Percentiles rank a stretch among this genome's conserved stretches.
phyloP scores from a whole-genome alignment of 2,797 vertebrate species.

The Poecilia velifera region DNA sequence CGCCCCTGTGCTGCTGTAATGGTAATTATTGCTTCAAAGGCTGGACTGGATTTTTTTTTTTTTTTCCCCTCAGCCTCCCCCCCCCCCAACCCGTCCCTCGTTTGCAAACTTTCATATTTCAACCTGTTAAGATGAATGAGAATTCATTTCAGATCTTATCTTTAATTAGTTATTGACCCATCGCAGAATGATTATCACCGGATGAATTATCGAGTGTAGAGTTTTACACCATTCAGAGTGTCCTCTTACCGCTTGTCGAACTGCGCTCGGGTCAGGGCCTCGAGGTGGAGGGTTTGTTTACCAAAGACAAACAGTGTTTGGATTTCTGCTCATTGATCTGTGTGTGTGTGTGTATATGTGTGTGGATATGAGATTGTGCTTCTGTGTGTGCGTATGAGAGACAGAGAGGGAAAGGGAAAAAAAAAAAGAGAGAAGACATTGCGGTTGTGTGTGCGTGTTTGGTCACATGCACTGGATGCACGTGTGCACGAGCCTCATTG shows the following conservation, averaged over 20 bases:
- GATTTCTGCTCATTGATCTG: slow-evolving; percentile 64
- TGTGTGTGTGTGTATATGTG: slow-evolving; percentile 5
- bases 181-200: slow-evolving; percentile 38
- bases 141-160: slow-evolving; percentile 78
- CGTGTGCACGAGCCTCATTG: slow-evolving; percentile 50
- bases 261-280: slow-evolving; percentile 42
- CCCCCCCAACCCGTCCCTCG: slow-evolving; percentile 24
- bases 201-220: slow-evolving; percentile 39
- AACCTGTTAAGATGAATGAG: slow-evolving; percentile 77
- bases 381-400: neutral
- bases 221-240: slow-evolving; percentile 12
- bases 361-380: neutral
- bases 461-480: slow-evolving; percentile 6
- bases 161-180: slow-evolving; percentile 76
- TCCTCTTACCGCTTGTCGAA: slow-evolving; percentile 29
- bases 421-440: slow-evolving; percentile 9
- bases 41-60: slow-evolving; percentile 54
- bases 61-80: neutral
- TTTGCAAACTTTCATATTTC: slow-evolving; percentile 78
- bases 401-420: neutral
- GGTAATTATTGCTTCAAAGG: slow-evolving; percentile 82
- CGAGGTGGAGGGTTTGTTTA: slow-evolving; percentile 66
- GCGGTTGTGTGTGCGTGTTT: slow-evolving; percentile 27
- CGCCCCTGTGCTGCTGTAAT: slow-evolving; percentile 49
- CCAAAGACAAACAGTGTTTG: slow-evolving; percentile 62